phyloP scores from a whole-genome alignment of 2,888 invertebrate species.

The Pimpla rufipes region DNA sequence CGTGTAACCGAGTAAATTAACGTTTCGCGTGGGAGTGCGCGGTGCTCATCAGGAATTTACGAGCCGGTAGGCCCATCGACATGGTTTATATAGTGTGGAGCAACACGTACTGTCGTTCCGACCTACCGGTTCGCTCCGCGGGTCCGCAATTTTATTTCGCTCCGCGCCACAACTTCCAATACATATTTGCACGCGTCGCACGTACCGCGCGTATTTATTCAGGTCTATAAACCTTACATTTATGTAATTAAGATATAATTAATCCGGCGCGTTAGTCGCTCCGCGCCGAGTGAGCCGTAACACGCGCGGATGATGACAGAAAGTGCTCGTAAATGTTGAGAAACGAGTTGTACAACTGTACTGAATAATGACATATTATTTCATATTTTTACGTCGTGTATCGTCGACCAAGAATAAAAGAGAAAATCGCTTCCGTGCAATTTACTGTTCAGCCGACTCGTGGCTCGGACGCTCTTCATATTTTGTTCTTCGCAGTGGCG shows the following conservation, averaged over 20 bases:
- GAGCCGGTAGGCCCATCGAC: constrained; percentile 65
- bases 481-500: too few relatives aligned
- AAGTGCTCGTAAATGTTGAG: background rate
- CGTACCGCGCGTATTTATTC: background rate
- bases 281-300: background rate
- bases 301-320: background rate
- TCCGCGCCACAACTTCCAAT: background rate
- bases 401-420: too few relatives aligned
- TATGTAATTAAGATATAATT: constrained; percentile 19
- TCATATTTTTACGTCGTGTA: background rate
- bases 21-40: constrained; percentile 72
- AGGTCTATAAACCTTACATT: constrained; percentile 1
- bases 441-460: too few relatives aligned
- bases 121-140: constrained; percentile 43
- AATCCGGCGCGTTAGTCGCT: background rate
- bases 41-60: constrained; percentile 64
- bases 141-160: constrained; percentile 34
- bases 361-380: background rate
- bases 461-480: too few relatives aligned
- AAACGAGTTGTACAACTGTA: background rate
- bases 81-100: constrained; percentile 62
- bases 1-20: constrained; percentile 68
- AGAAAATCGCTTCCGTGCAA: too few relatives aligned
- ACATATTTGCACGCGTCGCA: background rate
- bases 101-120: constrained; percentile 48